Base-by-base conservation (phyloP, 1,140 invertebrate genomes). In the Bradysia coprophila region DNA sequence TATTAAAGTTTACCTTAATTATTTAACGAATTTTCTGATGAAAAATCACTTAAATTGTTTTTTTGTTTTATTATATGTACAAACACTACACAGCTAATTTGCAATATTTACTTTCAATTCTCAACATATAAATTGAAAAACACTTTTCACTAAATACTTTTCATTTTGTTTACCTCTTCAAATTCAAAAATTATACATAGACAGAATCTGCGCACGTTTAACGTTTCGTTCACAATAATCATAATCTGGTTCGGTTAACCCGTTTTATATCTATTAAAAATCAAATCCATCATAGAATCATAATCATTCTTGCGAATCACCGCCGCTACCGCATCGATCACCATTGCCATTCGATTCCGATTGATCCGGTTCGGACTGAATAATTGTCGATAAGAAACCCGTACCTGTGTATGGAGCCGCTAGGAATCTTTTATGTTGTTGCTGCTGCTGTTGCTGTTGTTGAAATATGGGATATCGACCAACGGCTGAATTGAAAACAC, bases 361-460 rank as follows among this genome's bases (percentile, higher is more conserved):
- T 40, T 60, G 57, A 31, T 60, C 57, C 11, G 54, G 47, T 20
- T 66, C 67, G 11, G 81, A 77, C 45, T 78, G 63, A 38, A 86
- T 78, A 2, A 86, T 77, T 0, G 80, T 81, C 0, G 81, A 77
- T 40, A 86, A 57, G 54, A 84, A 85, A 1, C 80, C 81, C 0
- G 81, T 84, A 2, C 81, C 81, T 21, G 76, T 73, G 52, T 84
- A 86, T 1, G 79, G 81, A 0, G 81, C 79, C 0, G 80, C 75
- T 1, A 86, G 63, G 53, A 86, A 84, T 41, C 36, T 16, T 38
- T 38, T 38, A 8, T 16, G 11, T 6, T 38, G 36, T 11, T 38
- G 36, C 18, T 34, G 32, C 11, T 31, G 28, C 8, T 34, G 32
- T 13, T 38, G 36, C 15, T 45, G 43, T 20, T 51, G 46, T 33